Base-by-base conservation (phyloP, 1,140 invertebrate genomes). In the Bombus ignitus region DNA sequence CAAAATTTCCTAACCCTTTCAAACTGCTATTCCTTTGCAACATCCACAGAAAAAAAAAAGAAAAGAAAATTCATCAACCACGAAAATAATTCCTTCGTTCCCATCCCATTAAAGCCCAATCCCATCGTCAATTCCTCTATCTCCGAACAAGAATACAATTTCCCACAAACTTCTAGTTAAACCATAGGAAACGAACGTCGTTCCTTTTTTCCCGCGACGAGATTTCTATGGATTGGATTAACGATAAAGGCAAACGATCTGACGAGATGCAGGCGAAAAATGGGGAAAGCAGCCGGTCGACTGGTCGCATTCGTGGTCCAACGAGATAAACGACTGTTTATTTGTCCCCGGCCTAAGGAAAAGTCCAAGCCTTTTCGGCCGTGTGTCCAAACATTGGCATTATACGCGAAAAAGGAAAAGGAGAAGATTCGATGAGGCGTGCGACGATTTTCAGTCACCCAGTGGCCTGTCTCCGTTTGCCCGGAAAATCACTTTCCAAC, bases 381-480 rank as follows among this genome's bases (percentile, higher is more conserved):
- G 80, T 81, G 85, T 92, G 91, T 92, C 88, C 88, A 92, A 92
- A 92, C 88, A 92, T 91, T 22, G 82, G 74, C 62, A 92, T 92
- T 92, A 83, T 90, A 80, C 72, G 62, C 76, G 74, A 42, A 53
- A 47, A 81, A 73, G 42, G 42, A 53, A 53, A 62, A 42, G 70
- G 72, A 86, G 42, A 73, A 66, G 47, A 86, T 37, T 59, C 81
- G 82, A 44, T 80, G 84, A 88, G 65, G 88, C 91, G 89, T 90
- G 85, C 73, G 71, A 57, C 70, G 78, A 85, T 91, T 28, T 77
- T 22, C 37, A 82, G 77, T 70, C 74, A 76, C 87, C 18, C 25
- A 12, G 39, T 18, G 68, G 71, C 37, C 22, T 73, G 62, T 79
- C 76, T 68, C 68, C 78, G 77, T 83, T 78, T 80, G 35, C 66